Conservation (phyloP, 92 coral and sea anemone species). For the Micromussa lordhowensis region DNA sequence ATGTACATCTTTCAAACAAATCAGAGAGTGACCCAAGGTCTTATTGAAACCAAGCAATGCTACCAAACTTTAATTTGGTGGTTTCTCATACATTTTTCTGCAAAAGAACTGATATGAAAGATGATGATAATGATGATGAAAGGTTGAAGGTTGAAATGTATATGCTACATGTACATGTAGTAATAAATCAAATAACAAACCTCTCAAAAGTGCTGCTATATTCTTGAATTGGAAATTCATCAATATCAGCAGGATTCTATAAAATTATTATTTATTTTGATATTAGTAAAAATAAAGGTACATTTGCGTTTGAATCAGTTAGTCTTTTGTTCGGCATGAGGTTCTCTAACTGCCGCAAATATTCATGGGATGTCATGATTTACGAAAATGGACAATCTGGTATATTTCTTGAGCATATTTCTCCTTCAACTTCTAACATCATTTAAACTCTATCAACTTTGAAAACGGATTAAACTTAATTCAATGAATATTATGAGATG, state of each 20-base stretch:
- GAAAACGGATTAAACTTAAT: background rate
- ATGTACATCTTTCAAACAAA: background rate
- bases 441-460: background rate
- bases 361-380: too few relatives aligned
- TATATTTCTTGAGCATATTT: background rate
- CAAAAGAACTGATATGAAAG: too few relatives aligned
- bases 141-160: too few relatives aligned
- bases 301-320: background rate
- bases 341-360: too few relatives aligned
- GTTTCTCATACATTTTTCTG: too few relatives aligned
- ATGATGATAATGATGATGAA: too few relatives aligned
- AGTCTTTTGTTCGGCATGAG: too few relatives aligned
- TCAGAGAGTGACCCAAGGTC: too few relatives aligned
- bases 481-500: background rate
- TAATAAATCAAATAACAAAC: constrained; percentile 32
- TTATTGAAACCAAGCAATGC: too few relatives aligned
- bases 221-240: constrained; percentile 94
- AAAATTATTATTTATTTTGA: background rate
- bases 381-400: background rate
- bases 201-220: constrained; percentile 95
- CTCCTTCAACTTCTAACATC: background rate
- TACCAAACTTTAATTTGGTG: too few relatives aligned
- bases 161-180: too few relatives aligned
- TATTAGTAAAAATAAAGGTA: background rate
- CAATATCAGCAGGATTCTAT: constrained; percentile 97